Conservation (phyloP, 35 echinoderm and acorn worm species). For the Heliocidaris erythrogramma region DNA sequence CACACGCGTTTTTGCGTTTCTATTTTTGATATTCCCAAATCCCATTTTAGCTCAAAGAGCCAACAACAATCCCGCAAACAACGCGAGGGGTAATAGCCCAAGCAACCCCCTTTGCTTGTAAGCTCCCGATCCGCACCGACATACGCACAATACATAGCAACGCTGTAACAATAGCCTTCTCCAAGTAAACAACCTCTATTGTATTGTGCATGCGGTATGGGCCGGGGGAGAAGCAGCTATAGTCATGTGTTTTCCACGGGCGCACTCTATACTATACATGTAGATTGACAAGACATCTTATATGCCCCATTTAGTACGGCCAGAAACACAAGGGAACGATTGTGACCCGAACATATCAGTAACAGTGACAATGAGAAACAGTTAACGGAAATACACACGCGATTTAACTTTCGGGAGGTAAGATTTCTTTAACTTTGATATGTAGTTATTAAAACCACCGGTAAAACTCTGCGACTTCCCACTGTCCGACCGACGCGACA, state of each 20-base stretch:
- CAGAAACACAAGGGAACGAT: not conserved
- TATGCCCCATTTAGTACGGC: not conserved
- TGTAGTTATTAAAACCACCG: too few relatives aligned
- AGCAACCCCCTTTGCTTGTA: not conserved
- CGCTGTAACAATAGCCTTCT: not conserved
- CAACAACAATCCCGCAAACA: not conserved
- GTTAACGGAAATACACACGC: not conserved
- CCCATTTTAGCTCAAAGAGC: not conserved
- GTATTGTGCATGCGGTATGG: not conserved
- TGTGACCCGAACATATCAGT: not conserved
- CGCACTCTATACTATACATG: too few relatives aligned
- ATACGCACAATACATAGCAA: constrained; percentile 18
- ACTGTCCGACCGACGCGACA: not conserved
- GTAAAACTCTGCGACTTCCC: too few relatives aligned
- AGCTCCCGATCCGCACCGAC: not conserved
- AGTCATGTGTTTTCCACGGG: too few relatives aligned
- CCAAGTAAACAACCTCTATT: not conserved
- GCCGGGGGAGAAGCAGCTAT: too few relatives aligned
- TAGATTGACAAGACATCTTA: too few relatives aligned
- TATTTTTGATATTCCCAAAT: not conserved
- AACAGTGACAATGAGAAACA: not conserved
- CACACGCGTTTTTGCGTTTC: not conserved
- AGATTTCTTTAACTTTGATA: not conserved
- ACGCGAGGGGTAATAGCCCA: not conserved
- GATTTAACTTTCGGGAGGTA: not conserved